Base-by-base conservation (phyloP, 2,888 invertebrate species). In the Odontomyia ornata region DNA sequence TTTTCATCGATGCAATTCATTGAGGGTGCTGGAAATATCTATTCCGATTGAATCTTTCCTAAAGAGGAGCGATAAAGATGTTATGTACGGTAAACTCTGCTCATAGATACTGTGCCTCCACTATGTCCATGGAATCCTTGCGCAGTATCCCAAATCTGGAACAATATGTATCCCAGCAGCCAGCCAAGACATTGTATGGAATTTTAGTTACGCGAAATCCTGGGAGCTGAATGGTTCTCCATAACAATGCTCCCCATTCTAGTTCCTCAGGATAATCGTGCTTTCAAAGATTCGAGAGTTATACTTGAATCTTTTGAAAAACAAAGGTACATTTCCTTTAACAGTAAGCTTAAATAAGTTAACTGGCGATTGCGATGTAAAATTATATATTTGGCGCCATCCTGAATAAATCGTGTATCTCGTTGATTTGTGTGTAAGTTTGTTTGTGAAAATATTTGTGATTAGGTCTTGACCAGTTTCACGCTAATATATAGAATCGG, bases 121-220 rank as follows among this genome's bases (percentile, higher is more conserved):
- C 52, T 52, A 52, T 52, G 18, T 52, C 52, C 52, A 52, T 60
- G 25, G 23, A 4, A 60, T 60, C 30, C 64, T 64, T 64, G 64
- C 64, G 64, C 64, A 64, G 64, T 64, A 64, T 64, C 64, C 64
- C 64, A 30, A 28, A 30, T 64, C 30, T 64, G 64, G 30, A 64
- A 27, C 64, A 28, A 64, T 28, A 64, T 15, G 28, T 27, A 64
- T 64, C 28, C 64, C 64, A 64, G 64, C 30, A 64, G 30, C 60
- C 60, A 36, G 36, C 36, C 36, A 36, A 36, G 5, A 36, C 3
- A 36, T n/a, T 23, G 60, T 60, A 25, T 60, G 21, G 23, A 25
- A 13, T 60, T 65, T 69, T 30, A 69, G 69, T 69, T 23, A 46
- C 30, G 18, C 18, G 69, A 47, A 47, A 47, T 69, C 69, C 25